A percentile compares a stretch with the other conserved stretches of the same genome.
Conservation (phyloP, 2,113 vertebrate species). For the Empidonax traillii region DNA sequence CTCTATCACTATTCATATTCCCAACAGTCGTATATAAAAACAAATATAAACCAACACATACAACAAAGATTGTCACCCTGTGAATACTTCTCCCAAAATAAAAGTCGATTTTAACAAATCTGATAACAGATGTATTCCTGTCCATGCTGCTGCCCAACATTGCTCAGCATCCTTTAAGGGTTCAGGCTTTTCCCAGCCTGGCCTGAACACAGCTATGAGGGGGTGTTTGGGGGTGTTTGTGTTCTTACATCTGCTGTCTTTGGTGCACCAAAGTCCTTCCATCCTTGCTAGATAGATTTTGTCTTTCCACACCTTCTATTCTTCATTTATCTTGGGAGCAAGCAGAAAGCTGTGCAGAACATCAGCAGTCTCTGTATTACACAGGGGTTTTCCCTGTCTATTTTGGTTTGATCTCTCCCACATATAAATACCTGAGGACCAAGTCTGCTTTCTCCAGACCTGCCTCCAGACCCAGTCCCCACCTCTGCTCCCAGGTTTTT, state of each 20-base stretch:
- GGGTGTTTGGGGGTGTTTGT: neutral
- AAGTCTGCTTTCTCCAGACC: neutral
- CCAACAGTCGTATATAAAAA: neutral
- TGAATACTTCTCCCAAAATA: neutral
- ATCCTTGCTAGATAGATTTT: neutral
- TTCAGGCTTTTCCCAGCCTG: neutral
- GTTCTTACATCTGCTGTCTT: neutral
- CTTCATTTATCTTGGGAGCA: neutral
- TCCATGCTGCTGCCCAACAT: neutral
- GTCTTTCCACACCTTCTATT: neutral
- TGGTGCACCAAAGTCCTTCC: neutral
- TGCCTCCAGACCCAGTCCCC: neutral
- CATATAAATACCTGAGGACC: neutral
- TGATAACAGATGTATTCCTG: neutral
- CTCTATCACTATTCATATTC: neutral
- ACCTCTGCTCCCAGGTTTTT: neutral
- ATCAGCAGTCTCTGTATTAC: neutral
- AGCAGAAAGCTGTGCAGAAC: neutral
- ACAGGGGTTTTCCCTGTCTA: neutral
- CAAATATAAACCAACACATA: neutral
- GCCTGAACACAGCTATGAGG: neutral
- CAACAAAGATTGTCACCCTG: neutral
- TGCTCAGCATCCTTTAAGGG: neutral
- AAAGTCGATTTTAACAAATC: neutral
- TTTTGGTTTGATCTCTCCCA: neutral